Evolutionary conservation across 2,888 invertebrate genomes (phyloP).

Genomic region (Scaptodrosophila latifasciaeformis): DNA sequence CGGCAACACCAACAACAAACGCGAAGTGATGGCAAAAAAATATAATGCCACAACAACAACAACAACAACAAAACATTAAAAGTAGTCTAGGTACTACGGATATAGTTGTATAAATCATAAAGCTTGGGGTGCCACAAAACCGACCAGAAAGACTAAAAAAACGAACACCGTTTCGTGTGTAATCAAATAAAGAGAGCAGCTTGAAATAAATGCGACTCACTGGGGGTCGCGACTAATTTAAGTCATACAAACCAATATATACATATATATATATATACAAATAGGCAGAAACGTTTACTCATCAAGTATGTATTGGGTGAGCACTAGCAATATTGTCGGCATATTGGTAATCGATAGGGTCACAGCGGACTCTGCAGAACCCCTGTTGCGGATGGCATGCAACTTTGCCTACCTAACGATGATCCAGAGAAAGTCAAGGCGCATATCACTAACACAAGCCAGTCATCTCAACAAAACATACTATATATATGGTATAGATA

Average conservation of each 20-base stretch:
- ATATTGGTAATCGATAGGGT: conserved; percentile 41
- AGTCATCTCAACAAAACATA: no score
- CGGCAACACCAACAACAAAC: not conserved
- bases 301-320: not conserved
- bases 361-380: no score
- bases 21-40: not conserved
- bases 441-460: no score
- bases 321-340: conserved; percentile 1
- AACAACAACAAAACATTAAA: not conserved
- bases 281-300: no score
- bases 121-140: conserved; percentile 16
- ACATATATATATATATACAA: no score
- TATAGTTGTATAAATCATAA: no score
- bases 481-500: no score
- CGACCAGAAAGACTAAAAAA: conserved; percentile 44
- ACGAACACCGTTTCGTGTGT: conserved; percentile 27
- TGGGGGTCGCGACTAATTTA: conserved; percentile 49
- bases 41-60: not conserved
- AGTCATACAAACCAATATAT: conserved; percentile 39
- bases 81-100: no score
- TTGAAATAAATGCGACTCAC: conserved; percentile 27
- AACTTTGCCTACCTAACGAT: no score
- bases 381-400: conserved; percentile 6
- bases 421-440: not conserved
- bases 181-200: conserved; percentile 20